Conservation (phyloP, 2,888 invertebrate genomes). For the Torymus tubicola region DNA sequence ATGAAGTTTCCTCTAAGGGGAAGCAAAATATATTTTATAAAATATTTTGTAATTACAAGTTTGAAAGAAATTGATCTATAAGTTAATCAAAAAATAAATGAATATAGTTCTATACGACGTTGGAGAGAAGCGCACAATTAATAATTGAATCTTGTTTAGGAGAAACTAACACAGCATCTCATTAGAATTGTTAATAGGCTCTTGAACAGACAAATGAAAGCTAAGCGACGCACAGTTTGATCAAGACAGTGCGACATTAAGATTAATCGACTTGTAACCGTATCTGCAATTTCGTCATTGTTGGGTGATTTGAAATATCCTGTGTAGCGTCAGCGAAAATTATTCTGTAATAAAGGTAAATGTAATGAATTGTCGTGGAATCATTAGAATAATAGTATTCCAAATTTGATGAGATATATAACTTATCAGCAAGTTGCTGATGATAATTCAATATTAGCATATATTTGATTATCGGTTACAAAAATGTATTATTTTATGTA, state of each 20-base stretch:
- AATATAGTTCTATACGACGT: too few relatives aligned
- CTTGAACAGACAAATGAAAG: conserved; percentile 28
- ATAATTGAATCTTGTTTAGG: conserved; percentile 24
- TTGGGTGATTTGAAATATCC: background rate
- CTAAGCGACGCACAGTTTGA: conserved; percentile 10
- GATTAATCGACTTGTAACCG: conserved; percentile 35
- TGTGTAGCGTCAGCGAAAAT: conserved; percentile 14
- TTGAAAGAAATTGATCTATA: too few relatives aligned
- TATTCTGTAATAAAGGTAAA: conserved; percentile 4
- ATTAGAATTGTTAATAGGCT: conserved; percentile 40
- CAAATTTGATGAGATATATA: background rate
- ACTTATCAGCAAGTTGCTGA: too few relatives aligned
- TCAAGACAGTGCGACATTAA: conserved; percentile 23
- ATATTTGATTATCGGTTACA: too few relatives aligned
- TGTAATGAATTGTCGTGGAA: conserved; percentile 4
- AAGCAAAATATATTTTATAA: too few relatives aligned
- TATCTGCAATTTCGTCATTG: conserved; percentile 43
- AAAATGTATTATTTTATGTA: too few relatives aligned
- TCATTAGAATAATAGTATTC: background rate
- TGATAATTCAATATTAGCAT: too few relatives aligned
- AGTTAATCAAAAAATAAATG: too few relatives aligned
- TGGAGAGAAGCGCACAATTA: background rate
- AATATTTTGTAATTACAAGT: too few relatives aligned
- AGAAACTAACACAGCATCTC: background rate
- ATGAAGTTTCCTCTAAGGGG: too few relatives aligned